These are phyloP conservation scores for Lamellibrachia satsuma DNA, from an alignment of 2,888 invertebrate species.

Conservation along the genomic window DNA sequence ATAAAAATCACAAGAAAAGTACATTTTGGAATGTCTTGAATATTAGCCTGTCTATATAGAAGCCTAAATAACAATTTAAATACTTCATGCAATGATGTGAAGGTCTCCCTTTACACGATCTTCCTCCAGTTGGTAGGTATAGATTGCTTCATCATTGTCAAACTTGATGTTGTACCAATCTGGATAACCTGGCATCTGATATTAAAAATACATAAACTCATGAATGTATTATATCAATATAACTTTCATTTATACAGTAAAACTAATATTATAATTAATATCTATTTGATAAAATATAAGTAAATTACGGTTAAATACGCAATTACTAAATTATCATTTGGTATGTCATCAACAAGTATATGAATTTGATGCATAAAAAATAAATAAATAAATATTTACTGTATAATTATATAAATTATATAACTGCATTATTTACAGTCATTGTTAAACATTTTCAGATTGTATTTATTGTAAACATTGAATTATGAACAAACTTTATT, in stretches of 20 bases:
- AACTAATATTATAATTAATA: too few species aligned
- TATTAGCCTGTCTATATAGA: too few species aligned
- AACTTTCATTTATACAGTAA: not conserved
- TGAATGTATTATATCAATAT: not conserved
- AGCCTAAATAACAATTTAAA: too few species aligned
- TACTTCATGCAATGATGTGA: not conserved
- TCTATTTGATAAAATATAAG: not conserved
- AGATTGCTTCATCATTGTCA: constrained; percentile 20
- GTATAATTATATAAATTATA: not conserved
- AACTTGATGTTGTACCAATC: constrained; percentile 23
- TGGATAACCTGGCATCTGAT: constrained; percentile 25
- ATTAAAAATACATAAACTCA: not conserved
- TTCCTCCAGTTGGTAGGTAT: constrained; percentile 22
- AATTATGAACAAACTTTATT: too few species aligned
- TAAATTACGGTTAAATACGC: not conserved
- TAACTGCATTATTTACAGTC: not conserved
- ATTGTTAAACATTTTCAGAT: too few species aligned
- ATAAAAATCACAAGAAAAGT: too few species aligned
- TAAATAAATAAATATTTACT: not conserved
- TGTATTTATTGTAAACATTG: too few species aligned
- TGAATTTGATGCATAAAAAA: not conserved
- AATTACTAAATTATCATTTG: not conserved
- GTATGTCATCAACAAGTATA: not conserved
- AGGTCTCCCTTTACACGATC: constrained; percentile 20
- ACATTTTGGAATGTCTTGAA: too few species aligned